Percentiles rank a stretch among this genome's conserved stretches.
Evolutionary conservation across 1,140 invertebrate genomes (phyloP).

Genomic region (Phortica variegata): DNA sequence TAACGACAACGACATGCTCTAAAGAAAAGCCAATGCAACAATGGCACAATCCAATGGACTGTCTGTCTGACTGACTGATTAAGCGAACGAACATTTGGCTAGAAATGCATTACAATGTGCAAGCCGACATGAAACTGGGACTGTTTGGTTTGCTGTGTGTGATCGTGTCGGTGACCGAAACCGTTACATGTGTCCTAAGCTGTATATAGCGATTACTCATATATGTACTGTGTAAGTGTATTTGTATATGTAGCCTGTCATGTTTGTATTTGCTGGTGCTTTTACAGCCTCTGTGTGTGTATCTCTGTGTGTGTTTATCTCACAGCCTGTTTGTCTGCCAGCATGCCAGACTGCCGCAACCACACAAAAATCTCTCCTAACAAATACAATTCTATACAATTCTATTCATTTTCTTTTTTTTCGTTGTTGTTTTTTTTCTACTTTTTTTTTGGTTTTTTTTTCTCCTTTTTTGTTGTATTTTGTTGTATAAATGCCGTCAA

Average conservation of each 20-base stretch:
- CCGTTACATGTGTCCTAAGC: too few relatives aligned
- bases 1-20: constrained; percentile 12
- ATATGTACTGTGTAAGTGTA: too few relatives aligned
- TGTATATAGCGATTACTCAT: too few relatives aligned
- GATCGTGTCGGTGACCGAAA: too few relatives aligned
- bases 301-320: constrained; percentile 4
- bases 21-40: too few relatives aligned
- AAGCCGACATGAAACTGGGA: too few relatives aligned
- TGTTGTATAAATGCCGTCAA: constrained; percentile 36
- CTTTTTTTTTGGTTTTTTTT: constrained; percentile 7
- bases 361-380: constrained; percentile 25
- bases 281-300: too few relatives aligned
- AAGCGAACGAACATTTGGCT: too few relatives aligned
- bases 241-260: too few relatives aligned
- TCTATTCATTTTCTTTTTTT: neutral
- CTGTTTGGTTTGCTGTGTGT: too few relatives aligned
- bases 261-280: too few relatives aligned
- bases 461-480: constrained; percentile 21
- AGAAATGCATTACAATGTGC: too few relatives aligned
- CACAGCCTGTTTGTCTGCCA: constrained; percentile 16
- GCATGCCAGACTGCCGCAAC: constrained; percentile 38
- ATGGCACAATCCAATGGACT: neutral
- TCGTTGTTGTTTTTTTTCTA: neutral
- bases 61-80: constrained; percentile 1
- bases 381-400: constrained; percentile 23